Percentiles rank a stretch among this genome's conserved stretches.
Evolutionary conservation across 2,888 invertebrate genomes (phyloP).

Genomic region (Deilephila porcellus): DNA sequence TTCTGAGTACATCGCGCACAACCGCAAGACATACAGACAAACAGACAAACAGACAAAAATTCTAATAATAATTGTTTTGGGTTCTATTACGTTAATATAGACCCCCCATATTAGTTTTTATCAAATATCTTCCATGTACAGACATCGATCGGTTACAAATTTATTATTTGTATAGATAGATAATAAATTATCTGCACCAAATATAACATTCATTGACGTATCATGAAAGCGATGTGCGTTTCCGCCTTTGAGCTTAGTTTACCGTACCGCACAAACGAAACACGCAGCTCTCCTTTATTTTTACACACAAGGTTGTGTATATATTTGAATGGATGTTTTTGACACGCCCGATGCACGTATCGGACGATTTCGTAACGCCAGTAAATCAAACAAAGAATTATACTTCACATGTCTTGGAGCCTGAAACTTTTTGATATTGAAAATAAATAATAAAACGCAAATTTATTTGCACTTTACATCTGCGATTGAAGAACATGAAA

Average conservation of each 20-base stretch:
- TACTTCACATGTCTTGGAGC: background rate
- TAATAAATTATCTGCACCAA: background rate
- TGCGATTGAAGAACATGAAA: background rate
- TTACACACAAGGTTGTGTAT: slow-evolving; percentile 58
- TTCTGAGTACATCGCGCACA: no score
- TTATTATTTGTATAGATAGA: no score
- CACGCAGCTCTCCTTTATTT: slow-evolving; percentile 53
- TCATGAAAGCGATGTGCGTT: slow-evolving; percentile 40
- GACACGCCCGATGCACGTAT: slow-evolving; percentile 38
- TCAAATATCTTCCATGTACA: no score
- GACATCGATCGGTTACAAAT: no score
- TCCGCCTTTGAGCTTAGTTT: slow-evolving; percentile 44
- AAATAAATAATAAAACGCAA: background rate
- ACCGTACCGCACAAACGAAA: slow-evolving; percentile 51
- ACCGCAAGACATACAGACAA: no score
- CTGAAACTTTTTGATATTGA: background rate
- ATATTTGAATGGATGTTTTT: slow-evolving; percentile 49
- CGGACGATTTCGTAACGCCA: slow-evolving; percentile 25
- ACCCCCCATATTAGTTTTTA: no score
- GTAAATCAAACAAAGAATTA: slow-evolving; percentile 36
- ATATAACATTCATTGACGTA: slow-evolving; percentile 36
- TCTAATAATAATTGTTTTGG: no score
- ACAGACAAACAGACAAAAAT: no score
- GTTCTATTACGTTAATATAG: no score
- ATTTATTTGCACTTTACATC: background rate